Evolutionary conservation across 2,113 vertebrate species (phyloP).

Genomic region (Clinocottus analis): DNA sequence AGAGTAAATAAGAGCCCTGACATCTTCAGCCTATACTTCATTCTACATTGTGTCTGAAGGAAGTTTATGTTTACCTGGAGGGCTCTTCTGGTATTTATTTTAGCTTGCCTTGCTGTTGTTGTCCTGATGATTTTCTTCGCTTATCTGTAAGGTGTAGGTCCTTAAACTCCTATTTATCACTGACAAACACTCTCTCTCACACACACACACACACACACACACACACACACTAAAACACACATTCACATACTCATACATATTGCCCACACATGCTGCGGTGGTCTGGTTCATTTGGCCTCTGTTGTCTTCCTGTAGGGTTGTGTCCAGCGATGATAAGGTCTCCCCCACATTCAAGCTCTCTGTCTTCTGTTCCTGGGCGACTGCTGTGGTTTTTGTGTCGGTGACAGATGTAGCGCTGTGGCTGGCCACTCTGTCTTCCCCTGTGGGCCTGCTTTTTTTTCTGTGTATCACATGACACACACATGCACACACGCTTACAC

Average conservation of each 20-base stretch:
- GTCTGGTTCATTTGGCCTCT: constrained; percentile 77
- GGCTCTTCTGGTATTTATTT: constrained; percentile 37
- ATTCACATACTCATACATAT: constrained; percentile 9
- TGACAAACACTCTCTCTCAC: constrained; percentile 63
- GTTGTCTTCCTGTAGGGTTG: constrained; percentile 81
- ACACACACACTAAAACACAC: too few relatives aligned
- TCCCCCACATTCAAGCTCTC: constrained; percentile 44
- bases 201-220: too few relatives aligned
- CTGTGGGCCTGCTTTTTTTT: constrained; percentile 42
- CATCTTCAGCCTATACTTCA: neutral
- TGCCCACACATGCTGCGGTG: constrained; percentile 52
- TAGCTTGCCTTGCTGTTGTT: constrained; percentile 57
- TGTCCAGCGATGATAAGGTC: constrained; percentile 79
- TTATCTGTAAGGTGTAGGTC: constrained; percentile 80
- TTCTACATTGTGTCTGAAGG: constrained; percentile 20
- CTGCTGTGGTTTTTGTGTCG: constrained; percentile 67
- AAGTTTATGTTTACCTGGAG: constrained; percentile 36
- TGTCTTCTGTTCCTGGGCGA: constrained; percentile 44
- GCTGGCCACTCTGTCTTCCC: constrained; percentile 52
- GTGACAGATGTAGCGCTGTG: constrained; percentile 63
- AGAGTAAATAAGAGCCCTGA: neutral
- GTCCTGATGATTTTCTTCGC: constrained; percentile 73
- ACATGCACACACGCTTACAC: too few relatives aligned
- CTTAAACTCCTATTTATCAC: constrained; percentile 81
- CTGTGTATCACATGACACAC: constrained; percentile 58